Percentiles rank a stretch among this genome's conserved stretches.
These are phyloP conservation scores for Saturnia japonica DNA, from an alignment of 2,888 invertebrate species.

Conservation along the genomic window DNA sequence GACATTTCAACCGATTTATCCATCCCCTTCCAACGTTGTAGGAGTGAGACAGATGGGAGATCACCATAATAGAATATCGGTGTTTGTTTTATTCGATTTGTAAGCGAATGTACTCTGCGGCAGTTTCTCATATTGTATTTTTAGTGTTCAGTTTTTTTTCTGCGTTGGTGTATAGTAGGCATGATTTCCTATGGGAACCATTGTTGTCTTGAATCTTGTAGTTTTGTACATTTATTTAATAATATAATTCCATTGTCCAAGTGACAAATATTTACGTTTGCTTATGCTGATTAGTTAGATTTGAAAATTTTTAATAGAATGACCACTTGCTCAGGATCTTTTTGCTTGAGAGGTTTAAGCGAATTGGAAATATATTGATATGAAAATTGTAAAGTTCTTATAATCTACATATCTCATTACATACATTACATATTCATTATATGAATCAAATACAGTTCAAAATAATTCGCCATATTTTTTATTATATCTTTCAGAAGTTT, in stretches of 20 bases:
- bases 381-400: too few species aligned
- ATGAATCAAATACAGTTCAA: too few species aligned
- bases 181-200: slow-evolving; percentile 35
- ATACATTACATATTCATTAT: too few species aligned
- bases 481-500: too few species aligned
- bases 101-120: slow-evolving; percentile 64
- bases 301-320: too few species aligned
- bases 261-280: too few species aligned
- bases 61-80: slow-evolving; percentile 75
- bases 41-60: slow-evolving; percentile 55
- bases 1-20: slow-evolving; percentile 76
- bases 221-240: not conserved
- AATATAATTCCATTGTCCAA: not conserved
- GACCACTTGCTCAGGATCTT: too few species aligned
- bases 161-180: slow-evolving; percentile 25
- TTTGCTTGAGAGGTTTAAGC: too few species aligned
- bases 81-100: slow-evolving; percentile 78
- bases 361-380: too few species aligned
- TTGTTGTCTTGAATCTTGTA: slow-evolving; percentile 6
- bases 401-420: too few species aligned
- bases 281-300: too few species aligned
- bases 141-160: slow-evolving; percentile 34
- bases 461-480: too few species aligned
- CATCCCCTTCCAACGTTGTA: slow-evolving; percentile 51
- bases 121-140: slow-evolving; percentile 60